phyloP scores from a whole-genome alignment of 2,797 vertebrate species.

The Channa striata region DNA sequence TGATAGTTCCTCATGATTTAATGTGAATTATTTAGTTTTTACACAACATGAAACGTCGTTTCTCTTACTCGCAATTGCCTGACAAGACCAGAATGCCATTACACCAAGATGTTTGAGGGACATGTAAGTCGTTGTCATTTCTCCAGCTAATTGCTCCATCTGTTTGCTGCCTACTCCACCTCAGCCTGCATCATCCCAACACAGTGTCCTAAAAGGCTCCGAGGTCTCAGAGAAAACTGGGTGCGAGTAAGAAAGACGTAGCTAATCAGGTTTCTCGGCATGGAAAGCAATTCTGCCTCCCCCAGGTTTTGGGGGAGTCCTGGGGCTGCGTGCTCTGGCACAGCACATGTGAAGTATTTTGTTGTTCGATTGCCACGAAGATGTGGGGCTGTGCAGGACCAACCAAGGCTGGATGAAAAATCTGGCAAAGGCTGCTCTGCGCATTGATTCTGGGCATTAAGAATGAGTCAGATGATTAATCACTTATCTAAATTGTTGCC shows the following conservation, averaged over 20 bases:
- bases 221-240: not conserved
- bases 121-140: not conserved
- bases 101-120: not conserved
- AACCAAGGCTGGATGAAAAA: not conserved
- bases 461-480: not conserved
- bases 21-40: not conserved
- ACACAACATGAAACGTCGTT: not conserved
- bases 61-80: not conserved
- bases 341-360: not conserved
- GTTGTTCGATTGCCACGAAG: not conserved
- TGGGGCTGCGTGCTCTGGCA: not conserved
- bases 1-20: not conserved
- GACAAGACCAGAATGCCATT: not conserved
- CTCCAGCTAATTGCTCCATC: not conserved
- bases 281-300: conserved; percentile 11
- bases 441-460: not conserved
- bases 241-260: not conserved
- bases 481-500: not conserved
- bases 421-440: not conserved
- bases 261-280: not conserved
- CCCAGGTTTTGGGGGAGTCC: not conserved
- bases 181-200: not conserved
- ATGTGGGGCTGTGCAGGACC: not conserved
- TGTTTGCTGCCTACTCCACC: not conserved
- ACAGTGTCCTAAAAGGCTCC: not conserved